Percentiles rank a stretch among this genome's conserved stretches.
These are phyloP conservation scores for Cyphomyrmex costatus DNA, from an alignment of 1,140 invertebrate species.

Conservation along the genomic window DNA sequence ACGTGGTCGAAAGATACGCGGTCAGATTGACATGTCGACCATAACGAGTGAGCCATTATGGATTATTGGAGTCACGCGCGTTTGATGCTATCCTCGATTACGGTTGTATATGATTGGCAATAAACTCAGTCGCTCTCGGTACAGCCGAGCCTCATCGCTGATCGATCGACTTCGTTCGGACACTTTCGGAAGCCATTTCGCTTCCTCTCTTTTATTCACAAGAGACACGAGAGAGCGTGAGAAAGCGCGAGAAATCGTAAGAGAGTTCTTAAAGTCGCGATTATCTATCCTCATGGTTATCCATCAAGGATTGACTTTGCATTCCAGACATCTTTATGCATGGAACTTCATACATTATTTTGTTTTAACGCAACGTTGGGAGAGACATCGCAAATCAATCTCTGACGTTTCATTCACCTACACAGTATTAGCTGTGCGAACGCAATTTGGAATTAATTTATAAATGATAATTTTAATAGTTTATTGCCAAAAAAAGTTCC, in stretches of 20 bases:
- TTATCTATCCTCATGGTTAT: neutral
- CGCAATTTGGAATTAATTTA: neutral
- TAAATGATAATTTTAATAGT: conserved; percentile 12
- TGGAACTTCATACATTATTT: neutral
- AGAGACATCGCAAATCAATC: neutral
- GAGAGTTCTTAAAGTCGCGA: neutral
- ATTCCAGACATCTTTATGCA: no score
- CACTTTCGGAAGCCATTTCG: conserved; percentile 39
- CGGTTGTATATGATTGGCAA: conserved; percentile 63
- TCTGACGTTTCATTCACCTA: neutral
- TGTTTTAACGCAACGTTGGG: neutral
- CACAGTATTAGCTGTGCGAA: neutral
- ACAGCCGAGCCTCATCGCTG: conserved; percentile 17
- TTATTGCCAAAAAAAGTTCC: neutral
- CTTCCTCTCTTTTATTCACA: conserved; percentile 7
- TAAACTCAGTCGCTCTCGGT: conserved; percentile 35
- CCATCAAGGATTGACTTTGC: neutral
- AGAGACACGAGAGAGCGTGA: conserved; percentile 4
- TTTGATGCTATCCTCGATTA: conserved; percentile 63
- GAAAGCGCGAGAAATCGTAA: neutral
- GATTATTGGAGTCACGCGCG: conserved; percentile 64
- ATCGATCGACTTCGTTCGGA: conserved; percentile 38
- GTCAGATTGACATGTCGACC: conserved; percentile 61
- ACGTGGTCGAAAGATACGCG: conserved; percentile 31
- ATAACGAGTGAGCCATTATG: conserved; percentile 56